Evolutionary conservation across 2,113 vertebrate species (phyloP).

Genomic region (Tinamus guttatus): DNA sequence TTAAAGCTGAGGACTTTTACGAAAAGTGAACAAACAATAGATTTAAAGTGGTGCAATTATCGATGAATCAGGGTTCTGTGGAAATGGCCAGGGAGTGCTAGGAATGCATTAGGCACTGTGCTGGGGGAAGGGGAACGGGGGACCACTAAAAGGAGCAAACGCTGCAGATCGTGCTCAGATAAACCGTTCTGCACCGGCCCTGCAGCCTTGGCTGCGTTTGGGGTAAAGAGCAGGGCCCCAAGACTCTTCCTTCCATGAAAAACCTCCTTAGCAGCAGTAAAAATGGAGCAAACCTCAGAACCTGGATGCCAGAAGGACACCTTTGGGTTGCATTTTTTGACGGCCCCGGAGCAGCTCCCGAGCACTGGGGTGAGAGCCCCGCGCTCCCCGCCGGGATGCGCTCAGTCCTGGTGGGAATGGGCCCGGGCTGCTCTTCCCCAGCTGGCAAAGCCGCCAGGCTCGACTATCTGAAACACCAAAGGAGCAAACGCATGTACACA

Average conservation of each 20-base stretch:
- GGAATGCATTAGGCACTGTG: not conserved
- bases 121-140: not conserved
- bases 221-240: not conserved
- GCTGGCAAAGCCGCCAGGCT: not conserved
- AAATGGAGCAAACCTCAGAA: no score
- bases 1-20: not conserved
- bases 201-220: fast-evolving
- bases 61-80: not conserved
- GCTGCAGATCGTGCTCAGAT: not conserved
- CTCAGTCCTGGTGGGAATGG: not conserved
- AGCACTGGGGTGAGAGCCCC: no score
- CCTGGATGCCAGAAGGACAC: no score
- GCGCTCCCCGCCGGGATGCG: fast-evolving
- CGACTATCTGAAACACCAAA: not conserved
- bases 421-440: not conserved
- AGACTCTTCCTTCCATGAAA: not conserved
- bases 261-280: not conserved
- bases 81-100: not conserved
- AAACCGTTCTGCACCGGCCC: not conserved
- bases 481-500: not conserved
- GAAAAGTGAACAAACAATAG: constrained; percentile 9
- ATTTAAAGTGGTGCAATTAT: constrained; percentile 5
- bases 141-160: not conserved
- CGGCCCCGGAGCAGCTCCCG: no score
- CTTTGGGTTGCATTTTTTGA: no score